phyloP scores from a whole-genome alignment of 2,113 vertebrate genomes.

The Aramus guarauna region DNA sequence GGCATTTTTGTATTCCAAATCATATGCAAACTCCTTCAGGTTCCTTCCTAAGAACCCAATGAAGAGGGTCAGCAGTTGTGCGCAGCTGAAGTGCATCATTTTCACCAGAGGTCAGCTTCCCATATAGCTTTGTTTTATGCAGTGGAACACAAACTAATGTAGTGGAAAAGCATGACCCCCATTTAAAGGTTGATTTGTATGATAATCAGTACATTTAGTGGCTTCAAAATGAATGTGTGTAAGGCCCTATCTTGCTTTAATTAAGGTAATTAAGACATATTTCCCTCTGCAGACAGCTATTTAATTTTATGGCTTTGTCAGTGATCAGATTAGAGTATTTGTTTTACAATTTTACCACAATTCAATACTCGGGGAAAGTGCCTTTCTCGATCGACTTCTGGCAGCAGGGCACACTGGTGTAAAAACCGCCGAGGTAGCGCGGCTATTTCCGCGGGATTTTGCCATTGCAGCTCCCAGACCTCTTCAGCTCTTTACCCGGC shows the following conservation, averaged over 20 bases:
- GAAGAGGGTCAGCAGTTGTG: conserved; percentile 29
- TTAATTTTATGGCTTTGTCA: conserved; percentile 64
- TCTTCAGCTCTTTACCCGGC: not conserved
- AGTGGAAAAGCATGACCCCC: conserved; percentile 49
- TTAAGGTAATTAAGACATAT: conserved; percentile 69
- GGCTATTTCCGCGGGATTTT: not conserved
- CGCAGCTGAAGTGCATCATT: not conserved
- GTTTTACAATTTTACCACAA: conserved; percentile 33
- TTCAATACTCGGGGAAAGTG: not conserved
- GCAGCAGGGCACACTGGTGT: not conserved
- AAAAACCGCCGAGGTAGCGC: not conserved
- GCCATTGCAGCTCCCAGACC: not conserved
- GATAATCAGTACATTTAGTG: conserved; percentile 50
- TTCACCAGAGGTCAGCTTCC: conserved; percentile 39
- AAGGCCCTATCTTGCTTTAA: conserved; percentile 60
- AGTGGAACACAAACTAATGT: conserved; percentile 59
- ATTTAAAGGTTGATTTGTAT: conserved; percentile 65
- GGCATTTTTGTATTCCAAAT: not conserved
- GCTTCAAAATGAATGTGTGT: conserved; percentile 26
- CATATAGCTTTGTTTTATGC: conserved; percentile 16
- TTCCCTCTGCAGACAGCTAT: conserved; percentile 61
- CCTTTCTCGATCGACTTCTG: not conserved
- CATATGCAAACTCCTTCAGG: not conserved
- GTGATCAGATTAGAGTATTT: conserved; percentile 58
- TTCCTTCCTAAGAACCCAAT: not conserved